Evolutionary conservation across 2,888 invertebrate genomes (phyloP).

Genomic region (Tetanocera ferruginea): DNA sequence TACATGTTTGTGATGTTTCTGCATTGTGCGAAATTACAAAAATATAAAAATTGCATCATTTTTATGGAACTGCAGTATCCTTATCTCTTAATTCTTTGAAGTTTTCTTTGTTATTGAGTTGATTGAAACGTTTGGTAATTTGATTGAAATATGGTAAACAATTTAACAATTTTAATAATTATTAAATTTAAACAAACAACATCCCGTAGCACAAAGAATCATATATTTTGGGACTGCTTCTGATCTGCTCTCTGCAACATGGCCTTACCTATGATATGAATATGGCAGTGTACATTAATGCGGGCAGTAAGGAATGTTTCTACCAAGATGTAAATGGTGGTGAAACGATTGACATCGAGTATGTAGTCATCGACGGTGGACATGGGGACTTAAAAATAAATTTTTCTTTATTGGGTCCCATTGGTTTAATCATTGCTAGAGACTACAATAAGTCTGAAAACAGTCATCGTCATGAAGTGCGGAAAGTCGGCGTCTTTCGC

Average conservation of each 20-base stretch:
- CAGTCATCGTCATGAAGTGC: slow-evolving; percentile 75
- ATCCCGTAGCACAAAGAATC: not conserved
- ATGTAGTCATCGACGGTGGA: slow-evolving; percentile 80
- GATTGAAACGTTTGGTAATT: too few species aligned
- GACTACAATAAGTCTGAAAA: slow-evolving; percentile 82
- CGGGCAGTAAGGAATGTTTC: slow-evolving; percentile 83
- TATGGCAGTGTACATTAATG: slow-evolving; percentile 79
- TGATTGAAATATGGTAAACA: too few species aligned
- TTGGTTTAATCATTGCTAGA: slow-evolving; percentile 75
- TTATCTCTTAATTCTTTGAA: too few species aligned
- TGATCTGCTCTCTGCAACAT: not conserved
- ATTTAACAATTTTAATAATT: too few species aligned
- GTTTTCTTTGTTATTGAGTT: too few species aligned
- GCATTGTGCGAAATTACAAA: too few species aligned
- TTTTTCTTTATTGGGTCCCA: slow-evolving; percentile 80
- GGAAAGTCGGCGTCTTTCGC: slow-evolving; percentile 80
- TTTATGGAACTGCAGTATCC: too few species aligned
- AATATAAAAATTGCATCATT: too few species aligned
- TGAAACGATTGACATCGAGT: slow-evolving; percentile 83
- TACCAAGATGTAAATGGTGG: slow-evolving; percentile 75
- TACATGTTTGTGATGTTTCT: too few species aligned
- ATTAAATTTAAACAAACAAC: too few species aligned
- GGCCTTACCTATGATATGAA: slow-evolving; percentile 63
- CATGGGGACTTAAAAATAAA: slow-evolving; percentile 87
- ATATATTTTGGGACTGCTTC: not conserved